These are phyloP conservation scores for Boloria selene DNA, from an alignment of 2,888 invertebrate genomes.

Conservation along the genomic window DNA sequence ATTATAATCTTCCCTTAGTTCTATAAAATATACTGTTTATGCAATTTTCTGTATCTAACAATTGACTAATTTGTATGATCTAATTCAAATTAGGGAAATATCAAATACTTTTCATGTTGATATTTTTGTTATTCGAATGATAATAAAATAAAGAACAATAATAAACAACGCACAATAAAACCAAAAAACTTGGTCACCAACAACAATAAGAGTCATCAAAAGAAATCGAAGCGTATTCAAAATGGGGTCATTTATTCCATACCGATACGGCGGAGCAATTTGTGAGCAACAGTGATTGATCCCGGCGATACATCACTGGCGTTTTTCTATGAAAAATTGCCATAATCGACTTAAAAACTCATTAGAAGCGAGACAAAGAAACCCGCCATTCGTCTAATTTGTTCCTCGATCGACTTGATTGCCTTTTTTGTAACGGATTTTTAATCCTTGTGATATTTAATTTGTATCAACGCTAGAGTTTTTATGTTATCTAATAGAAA, in stretches of 20 bases:
- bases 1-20: too few relatives aligned
- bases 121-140: too few relatives aligned
- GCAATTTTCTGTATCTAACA: too few relatives aligned
- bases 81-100: too few relatives aligned
- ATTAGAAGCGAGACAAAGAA: constrained; percentile 81
- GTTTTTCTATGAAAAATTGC: constrained; percentile 83
- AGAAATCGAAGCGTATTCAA: constrained; percentile 22
- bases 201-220: constrained; percentile 14
- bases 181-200: background rate
- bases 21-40: too few relatives aligned
- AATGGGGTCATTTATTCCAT: constrained; percentile 38
- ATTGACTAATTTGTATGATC: too few relatives aligned
- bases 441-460: constrained; percentile 44
- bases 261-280: constrained; percentile 71
- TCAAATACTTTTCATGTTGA: too few relatives aligned
- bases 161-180: background rate
- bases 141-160: too few relatives aligned
- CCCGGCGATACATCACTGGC: constrained; percentile 80
- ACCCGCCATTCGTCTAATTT: constrained; percentile 78
- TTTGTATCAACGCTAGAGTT: constrained; percentile 22
- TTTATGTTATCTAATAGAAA: constrained; percentile 14
- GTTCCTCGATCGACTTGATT: constrained; percentile 79
- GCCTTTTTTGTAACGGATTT: constrained; percentile 65
- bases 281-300: constrained; percentile 79
- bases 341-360: constrained; percentile 83